Conservation (phyloP, 2,797 vertebrate genomes). For the Ambastaia sidthimunki region DNA sequence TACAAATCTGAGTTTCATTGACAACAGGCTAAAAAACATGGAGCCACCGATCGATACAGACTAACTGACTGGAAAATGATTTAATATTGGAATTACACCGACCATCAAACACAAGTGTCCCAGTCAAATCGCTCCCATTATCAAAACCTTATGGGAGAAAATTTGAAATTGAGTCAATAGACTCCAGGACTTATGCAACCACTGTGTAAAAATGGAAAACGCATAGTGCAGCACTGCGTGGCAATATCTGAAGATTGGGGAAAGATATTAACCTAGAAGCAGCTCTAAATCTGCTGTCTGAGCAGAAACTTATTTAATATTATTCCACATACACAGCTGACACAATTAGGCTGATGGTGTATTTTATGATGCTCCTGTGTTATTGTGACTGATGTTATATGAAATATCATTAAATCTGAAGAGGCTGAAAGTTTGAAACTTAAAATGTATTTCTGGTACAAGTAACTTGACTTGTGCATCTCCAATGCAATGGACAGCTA, state of each 20-base stretch:
- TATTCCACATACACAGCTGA: slow-evolving; percentile 10
- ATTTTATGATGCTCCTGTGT: not conserved
- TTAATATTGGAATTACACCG: not conserved
- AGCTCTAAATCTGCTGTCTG: not conserved
- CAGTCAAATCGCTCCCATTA: not conserved
- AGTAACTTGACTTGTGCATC: not conserved
- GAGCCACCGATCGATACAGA: not conserved
- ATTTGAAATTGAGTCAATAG: not conserved
- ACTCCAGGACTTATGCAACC: not conserved
- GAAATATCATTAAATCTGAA: not conserved
- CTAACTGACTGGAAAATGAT: not conserved
- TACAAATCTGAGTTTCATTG: not conserved
- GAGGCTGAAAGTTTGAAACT: not conserved
- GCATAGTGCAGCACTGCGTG: not conserved
- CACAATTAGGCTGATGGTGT: not conserved
- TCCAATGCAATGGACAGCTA: not conserved
- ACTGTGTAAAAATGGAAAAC: slow-evolving; percentile 2
- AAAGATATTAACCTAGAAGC: slow-evolving; percentile 15
- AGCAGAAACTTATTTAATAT: not conserved
- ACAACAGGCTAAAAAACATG: not conserved
- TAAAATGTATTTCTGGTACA: not conserved
- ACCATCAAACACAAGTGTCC: not conserved
- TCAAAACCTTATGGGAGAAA: not conserved
- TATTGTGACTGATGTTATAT: too few relatives aligned
- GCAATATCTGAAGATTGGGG: slow-evolving; percentile 1